These are phyloP conservation scores for Oriolus oriolus DNA, from an alignment of 2,113 vertebrate species.

Conservation along the genomic window DNA sequence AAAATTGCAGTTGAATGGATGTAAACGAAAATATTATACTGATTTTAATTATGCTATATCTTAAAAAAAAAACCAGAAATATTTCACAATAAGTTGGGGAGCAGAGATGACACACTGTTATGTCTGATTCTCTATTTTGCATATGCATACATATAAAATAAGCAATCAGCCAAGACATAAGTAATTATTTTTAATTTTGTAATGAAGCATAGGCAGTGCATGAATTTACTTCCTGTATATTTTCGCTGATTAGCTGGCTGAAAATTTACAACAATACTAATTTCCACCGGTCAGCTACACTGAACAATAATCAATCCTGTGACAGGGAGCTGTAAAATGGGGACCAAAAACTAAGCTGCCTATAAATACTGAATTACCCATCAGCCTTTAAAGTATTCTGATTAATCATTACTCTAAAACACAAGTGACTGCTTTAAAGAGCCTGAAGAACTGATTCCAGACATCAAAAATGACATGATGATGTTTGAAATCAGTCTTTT, in stretches of 20 bases:
- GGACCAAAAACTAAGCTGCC: background rate
- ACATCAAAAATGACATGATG: background rate
- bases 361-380: background rate
- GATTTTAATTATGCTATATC: background rate
- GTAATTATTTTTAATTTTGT: background rate
- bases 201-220: background rate
- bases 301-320: background rate
- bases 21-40: background rate
- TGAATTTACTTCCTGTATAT: background rate
- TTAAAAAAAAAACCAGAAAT: background rate
- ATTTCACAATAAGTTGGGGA: background rate
- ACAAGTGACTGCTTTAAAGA: background rate
- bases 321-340: background rate
- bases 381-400: background rate
- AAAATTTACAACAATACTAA: background rate
- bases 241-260: background rate
- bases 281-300: background rate
- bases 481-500: background rate
- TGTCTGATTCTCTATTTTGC: background rate
- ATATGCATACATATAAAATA: background rate
- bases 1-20: background rate
- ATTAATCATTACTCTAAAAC: background rate
- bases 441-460: background rate
- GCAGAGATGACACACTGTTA: background rate
- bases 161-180: background rate